Conservation (phyloP, 2,888 invertebrate genomes). For the Hirtodrosophila alboralis region DNA sequence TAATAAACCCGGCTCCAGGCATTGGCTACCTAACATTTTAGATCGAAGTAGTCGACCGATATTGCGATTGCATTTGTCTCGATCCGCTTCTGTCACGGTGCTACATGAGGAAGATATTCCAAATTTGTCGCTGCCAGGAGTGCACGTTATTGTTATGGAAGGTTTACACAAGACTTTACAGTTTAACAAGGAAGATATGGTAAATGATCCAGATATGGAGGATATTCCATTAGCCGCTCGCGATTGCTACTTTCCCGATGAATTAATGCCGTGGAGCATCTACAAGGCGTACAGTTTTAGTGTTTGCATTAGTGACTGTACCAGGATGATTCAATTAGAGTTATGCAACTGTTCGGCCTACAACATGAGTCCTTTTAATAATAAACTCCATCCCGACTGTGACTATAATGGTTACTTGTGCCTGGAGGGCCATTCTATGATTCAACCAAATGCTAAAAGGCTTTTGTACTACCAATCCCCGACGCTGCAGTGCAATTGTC, state of each 20-base stretch:
- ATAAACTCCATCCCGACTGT: conserved; percentile 83
- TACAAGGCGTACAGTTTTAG: conserved; percentile 89
- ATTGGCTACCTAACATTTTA: conserved; percentile 78
- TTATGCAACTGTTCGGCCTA: conserved; percentile 88
- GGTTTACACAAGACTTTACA: conserved; percentile 65
- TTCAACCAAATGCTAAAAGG: conserved; percentile 84
- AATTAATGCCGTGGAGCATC: conserved; percentile 85
- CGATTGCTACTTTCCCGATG: conserved; percentile 89
- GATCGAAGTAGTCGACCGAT: conserved; percentile 64
- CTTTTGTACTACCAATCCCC: conserved; percentile 73
- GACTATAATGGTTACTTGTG: conserved; percentile 87
- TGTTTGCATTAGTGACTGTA: conserved; percentile 88
- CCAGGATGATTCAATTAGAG: conserved; percentile 86
- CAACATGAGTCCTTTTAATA: conserved; percentile 86
- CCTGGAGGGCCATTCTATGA: conserved; percentile 82
- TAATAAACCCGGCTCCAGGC: conserved; percentile 81
- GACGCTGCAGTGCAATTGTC: conserved; percentile 85
- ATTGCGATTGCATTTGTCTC: conserved; percentile 61
- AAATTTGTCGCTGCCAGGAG: conserved; percentile 61
- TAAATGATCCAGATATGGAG: conserved; percentile 87
- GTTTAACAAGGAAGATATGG: conserved; percentile 86
- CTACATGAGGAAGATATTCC: conserved; percentile 82
- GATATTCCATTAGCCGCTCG: conserved; percentile 87
- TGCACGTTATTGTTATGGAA: conserved; percentile 33
- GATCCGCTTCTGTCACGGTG: conserved; percentile 63